Evolutionary conservation across 2,797 vertebrate species (phyloP).

Genomic region (Intellagama lesueurii): DNA sequence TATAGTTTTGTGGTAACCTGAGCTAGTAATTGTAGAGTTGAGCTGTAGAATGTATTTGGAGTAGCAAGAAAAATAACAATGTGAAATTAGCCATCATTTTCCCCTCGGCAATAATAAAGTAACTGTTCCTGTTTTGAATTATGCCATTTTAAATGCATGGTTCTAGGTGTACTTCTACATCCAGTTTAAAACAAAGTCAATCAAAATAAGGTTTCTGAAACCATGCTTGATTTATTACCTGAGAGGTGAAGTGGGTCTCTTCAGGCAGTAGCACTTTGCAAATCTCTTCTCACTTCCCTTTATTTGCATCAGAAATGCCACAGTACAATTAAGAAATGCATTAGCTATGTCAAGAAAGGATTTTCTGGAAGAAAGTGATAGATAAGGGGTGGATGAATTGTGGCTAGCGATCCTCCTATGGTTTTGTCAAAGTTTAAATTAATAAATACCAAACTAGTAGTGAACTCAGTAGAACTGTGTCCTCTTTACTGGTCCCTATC

Average conservation of each 20-base stretch:
- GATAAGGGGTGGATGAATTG: too few species aligned
- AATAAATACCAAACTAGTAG: background rate
- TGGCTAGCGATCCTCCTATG: too few species aligned
- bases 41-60: slow-evolving; percentile 25
- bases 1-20: slow-evolving; percentile 26
- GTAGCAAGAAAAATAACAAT: slow-evolving; percentile 18
- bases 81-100: slow-evolving; percentile 20
- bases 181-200: slow-evolving; percentile 16
- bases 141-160: background rate
- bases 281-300: too few species aligned
- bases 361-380: too few species aligned
- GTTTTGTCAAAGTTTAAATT: too few species aligned
- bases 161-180: background rate
- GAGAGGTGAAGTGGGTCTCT: too few species aligned
- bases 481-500: too few species aligned
- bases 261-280: too few species aligned
- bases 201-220: background rate
- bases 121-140: slow-evolving; percentile 7
- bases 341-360: too few species aligned
- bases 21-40: slow-evolving; percentile 20
- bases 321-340: too few species aligned
- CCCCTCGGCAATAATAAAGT: slow-evolving; percentile 1
- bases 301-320: too few species aligned
- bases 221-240: too few species aligned
- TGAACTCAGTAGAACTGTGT: background rate